A percentile compares a stretch with the other conserved stretches of the same genome.
phyloP scores from a whole-genome alignment of 2,113 vertebrate species.

The Sarotherodon lohbergeri region DNA sequence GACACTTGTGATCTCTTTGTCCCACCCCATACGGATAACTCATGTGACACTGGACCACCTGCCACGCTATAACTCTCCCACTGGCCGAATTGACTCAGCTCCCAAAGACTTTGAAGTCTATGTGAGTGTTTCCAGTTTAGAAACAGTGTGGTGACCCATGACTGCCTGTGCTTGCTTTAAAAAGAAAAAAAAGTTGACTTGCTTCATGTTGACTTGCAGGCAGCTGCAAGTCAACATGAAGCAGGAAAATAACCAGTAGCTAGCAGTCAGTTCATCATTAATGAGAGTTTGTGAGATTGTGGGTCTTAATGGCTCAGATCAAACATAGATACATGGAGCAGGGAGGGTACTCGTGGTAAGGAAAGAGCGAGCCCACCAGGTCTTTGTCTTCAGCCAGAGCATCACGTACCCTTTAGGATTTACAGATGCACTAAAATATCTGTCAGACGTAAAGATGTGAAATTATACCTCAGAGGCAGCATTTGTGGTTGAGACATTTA shows the following conservation, averaged over 20 bases:
- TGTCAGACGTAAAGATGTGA: background rate
- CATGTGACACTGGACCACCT: conserved; percentile 90
- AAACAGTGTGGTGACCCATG: conserved; percentile 7
- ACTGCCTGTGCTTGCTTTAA: background rate
- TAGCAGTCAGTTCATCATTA: background rate
- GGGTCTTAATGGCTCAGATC: background rate
- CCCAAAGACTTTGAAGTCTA: conserved; percentile 88
- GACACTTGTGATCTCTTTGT: conserved; percentile 83
- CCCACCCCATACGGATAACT: conserved; percentile 73
- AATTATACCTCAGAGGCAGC: background rate
- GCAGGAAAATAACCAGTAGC: background rate
- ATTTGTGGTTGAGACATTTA: background rate
- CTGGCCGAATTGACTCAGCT: conserved; percentile 83
- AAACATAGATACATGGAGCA: background rate
- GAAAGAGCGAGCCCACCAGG: background rate
- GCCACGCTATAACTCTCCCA: conserved; percentile 81
- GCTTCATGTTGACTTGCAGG: too few species aligned
- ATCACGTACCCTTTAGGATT: background rate
- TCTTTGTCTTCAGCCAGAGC: background rate
- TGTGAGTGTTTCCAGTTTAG: conserved; percentile 65
- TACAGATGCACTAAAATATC: background rate
- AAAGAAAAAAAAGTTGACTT: background rate
- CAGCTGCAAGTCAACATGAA: background rate
- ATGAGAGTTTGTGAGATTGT: background rate
- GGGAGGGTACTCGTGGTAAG: background rate